Evolutionary conservation across 2,888 invertebrate genomes (phyloP), one percentile per base, ranked within the genome.

Genomic region (Aleiodes testaceus): DNA sequence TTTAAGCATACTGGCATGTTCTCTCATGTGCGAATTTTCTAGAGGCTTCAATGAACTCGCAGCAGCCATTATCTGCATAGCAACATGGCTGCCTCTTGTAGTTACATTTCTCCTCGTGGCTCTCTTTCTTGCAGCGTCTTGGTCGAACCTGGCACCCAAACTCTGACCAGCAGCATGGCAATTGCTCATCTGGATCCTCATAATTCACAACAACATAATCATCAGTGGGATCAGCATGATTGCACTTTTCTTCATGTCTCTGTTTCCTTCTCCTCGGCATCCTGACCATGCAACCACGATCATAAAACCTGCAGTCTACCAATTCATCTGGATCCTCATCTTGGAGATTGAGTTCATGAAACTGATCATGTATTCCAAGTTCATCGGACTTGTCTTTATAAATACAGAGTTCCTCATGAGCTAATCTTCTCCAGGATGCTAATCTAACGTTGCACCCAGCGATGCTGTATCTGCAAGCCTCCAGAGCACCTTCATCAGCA

Each of bases 31-130:
- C 75, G 61, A 68, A 78, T 77, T 69, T 81, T 18, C 70, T 75
- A 0, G 76, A 7, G 6, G 75, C 78, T 0, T 77, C 74, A 3
- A 84, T 59, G 14, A 70, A 36, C 0, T 71, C 80, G 3, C 55
- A 49, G 68, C 84, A 85, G 14, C 82, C 83, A 22, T 78, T 50
- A 12, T 77, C 6, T 30, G 72, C 75, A 70, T 75, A 82, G n/a
- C 47, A 11, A 64, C 84, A 84, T 18, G 79, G 74, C 52, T 81
- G 79, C 78, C 77, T 78, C n/a, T 74, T 79, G 75, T 85, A 83
- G 75, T 83, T 83, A 69, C 86, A 86, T 47, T 82, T 84, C 52
- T 77, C 78, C 42, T 82, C 84, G 70, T 86, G 86, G 3, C 12
- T 69, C 5, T 78, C 68, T 36, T 75, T 77, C 1, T 78, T 77